A percentile compares a stretch with the other conserved stretches of the same genome.
These are phyloP conservation scores for Lampropteryx suffumata DNA, from an alignment of 2,888 invertebrate species.

Conservation along the genomic window DNA sequence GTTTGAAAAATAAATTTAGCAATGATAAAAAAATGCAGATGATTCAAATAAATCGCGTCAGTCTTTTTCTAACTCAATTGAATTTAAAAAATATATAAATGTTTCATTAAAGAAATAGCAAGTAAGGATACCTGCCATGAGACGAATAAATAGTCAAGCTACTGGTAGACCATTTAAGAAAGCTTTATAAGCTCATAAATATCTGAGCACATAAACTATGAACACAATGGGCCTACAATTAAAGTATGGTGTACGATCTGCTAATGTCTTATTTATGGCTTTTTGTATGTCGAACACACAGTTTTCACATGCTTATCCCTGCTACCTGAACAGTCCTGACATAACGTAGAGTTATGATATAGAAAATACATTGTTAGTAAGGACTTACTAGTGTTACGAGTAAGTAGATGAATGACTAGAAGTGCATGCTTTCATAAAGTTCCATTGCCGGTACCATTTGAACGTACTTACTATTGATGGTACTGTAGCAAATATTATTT, in stretches of 20 bases:
- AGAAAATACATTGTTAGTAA: conserved; percentile 6
- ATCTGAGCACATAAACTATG: conserved; percentile 52
- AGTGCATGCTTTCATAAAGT: conserved; percentile 13
- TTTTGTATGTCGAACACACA: conserved; percentile 61
- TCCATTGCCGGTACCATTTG: neutral
- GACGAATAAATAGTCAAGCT: conserved; percentile 17
- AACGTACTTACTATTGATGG: neutral
- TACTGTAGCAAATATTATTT: too few species aligned
- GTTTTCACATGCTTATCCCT: conserved; percentile 76
- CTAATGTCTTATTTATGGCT: conserved; percentile 81
- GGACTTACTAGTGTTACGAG: conserved; percentile 9
- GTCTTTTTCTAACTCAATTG: neutral
- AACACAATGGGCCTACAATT: conserved; percentile 61
- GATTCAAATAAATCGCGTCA: too few species aligned
- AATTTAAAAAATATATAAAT: neutral
- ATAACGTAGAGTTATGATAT: conserved; percentile 35
- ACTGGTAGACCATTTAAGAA: conserved; percentile 28
- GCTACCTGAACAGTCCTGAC: conserved; percentile 54
- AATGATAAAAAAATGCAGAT: too few species aligned
- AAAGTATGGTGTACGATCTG: conserved; percentile 66
- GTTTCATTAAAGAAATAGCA: neutral
- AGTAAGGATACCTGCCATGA: conserved; percentile 4
- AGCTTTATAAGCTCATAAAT: conserved; percentile 37
- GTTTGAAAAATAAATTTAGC: too few species aligned
- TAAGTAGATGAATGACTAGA: conserved; percentile 17